Base-by-base conservation (phyloP, 2,888 invertebrate species). In the Imbricaverruca yamaguchii region DNA sequence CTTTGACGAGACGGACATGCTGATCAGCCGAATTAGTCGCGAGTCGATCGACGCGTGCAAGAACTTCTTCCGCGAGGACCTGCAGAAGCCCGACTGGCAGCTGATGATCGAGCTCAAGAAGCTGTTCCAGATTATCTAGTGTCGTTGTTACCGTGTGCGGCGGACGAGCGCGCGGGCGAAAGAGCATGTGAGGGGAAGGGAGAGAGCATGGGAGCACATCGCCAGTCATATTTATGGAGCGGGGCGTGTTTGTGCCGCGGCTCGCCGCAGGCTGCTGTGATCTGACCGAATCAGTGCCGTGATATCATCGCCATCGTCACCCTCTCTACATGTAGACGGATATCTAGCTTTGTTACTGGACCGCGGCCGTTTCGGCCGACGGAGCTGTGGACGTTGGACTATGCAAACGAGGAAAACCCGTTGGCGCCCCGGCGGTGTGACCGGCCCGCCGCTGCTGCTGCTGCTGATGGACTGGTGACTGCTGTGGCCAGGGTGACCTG, bases 31-130 rank as follows among this genome's bases (percentile, higher is more conserved):
- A 97, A 98, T 99, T 86, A 94, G 95, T 81, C 92, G 99, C 81
- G 95, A 97, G 87, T 97, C 97, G 84, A 99, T 99, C 87, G 98
- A 99, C 89, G 98, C 97, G 13, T 98, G 98, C 89, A 99, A 99
- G 89, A 95, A 98, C 86, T 97, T 98, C 89, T 99, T 99, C 92
- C 92, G 99, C 84, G 98, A 98, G 85, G 99, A 99, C 88, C 91
- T 99, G 86, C 89, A 93, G 86, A 99, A 98, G 89, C 92, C 93
- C 84, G 99, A 99, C 88, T 99, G 99, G 99, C 94, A 95, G 87
- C 89, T 99, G 83, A 97, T 99, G 93, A 94, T 98, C 82, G 98
- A 99, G 89, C 90, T 99, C 87, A 99, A 99, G 90, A 98, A 98
- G 88, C 90, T 93, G 86, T 97, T 99, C 90, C 92, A 96, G 88